phyloP scores from a whole-genome alignment of 2,888 invertebrate species.

The Cosmopolites sordidus region DNA sequence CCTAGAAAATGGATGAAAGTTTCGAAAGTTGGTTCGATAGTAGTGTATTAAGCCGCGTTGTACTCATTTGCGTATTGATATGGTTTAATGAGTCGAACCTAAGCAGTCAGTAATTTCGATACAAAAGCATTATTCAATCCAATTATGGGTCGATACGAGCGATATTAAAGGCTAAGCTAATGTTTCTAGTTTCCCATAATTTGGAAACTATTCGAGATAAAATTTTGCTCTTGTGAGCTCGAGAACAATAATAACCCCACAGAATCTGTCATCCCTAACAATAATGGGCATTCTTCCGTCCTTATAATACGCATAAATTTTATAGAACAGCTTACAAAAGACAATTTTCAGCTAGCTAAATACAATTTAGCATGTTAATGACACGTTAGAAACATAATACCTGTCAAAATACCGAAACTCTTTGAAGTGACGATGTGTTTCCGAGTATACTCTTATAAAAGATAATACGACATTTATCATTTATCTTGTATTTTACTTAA shows the following conservation, averaged over 20 bases:
- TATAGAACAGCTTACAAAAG: slow-evolving; percentile 8
- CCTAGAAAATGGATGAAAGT: slow-evolving; percentile 7
- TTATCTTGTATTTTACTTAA: background rate
- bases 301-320: slow-evolving; percentile 18
- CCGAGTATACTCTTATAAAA: background rate
- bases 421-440: slow-evolving; percentile 1
- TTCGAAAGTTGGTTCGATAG: slow-evolving; percentile 4
- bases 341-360: slow-evolving; percentile 1
- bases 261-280: slow-evolving; percentile 8
- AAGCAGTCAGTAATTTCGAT: slow-evolving; percentile 21
- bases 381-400: background rate
- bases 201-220: slow-evolving; percentile 6
- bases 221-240: slow-evolving; percentile 6
- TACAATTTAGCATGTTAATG: slow-evolving; percentile 1
- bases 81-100: slow-evolving; percentile 17
- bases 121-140: slow-evolving; percentile 15
- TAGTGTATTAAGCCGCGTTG: slow-evolving; percentile 11
- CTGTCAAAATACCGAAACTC: slow-evolving; percentile 1
- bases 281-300: slow-evolving; percentile 14
- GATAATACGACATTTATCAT: slow-evolving; percentile 1
- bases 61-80: slow-evolving; percentile 18
- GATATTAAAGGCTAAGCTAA: slow-evolving; percentile 18
- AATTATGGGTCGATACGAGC: slow-evolving; percentile 10
- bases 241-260: slow-evolving; percentile 5
- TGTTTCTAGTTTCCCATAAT: slow-evolving; percentile 11